A percentile compares a stretch with the other conserved stretches of the same genome.
Conservation (phyloP, 2,888 invertebrate species). For the Baccha elongata region DNA sequence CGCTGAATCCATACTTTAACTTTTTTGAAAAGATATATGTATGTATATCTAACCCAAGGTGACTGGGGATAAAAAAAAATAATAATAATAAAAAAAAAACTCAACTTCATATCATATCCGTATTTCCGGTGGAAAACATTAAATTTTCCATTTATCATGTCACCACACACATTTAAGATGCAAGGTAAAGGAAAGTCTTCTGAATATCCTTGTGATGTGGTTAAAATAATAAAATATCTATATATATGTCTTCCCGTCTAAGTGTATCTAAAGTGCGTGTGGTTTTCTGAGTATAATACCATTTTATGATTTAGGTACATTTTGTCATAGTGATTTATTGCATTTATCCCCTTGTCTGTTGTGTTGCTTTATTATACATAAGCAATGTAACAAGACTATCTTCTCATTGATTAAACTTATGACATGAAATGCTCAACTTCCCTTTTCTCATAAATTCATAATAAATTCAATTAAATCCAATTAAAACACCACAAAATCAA, state of each 20-base stretch:
- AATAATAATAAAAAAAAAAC: too few species aligned
- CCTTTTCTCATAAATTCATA: slow-evolving; percentile 13
- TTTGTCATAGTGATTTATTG: slow-evolving; percentile 55
- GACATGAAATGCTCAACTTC: neutral
- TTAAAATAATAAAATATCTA: too few species aligned
- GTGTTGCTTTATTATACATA: neutral
- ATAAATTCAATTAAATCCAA: slow-evolving; percentile 61
- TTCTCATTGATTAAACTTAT: neutral
- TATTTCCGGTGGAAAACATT: slow-evolving; percentile 57
- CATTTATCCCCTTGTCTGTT: slow-evolving; percentile 2
- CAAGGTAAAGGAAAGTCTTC: neutral
- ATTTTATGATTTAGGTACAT: slow-evolving; percentile 56
- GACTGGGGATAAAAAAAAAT: neutral
- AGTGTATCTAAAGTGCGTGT: slow-evolving; percentile 44
- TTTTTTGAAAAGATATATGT: slow-evolving; percentile 12
- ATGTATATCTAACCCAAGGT: slow-evolving; percentile 18
- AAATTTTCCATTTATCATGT: slow-evolving; percentile 71
- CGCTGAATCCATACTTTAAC: slow-evolving; percentile 5
- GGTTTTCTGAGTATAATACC: slow-evolving; percentile 46
- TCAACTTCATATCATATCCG: slow-evolving; percentile 33
- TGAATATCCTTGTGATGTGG: slow-evolving; percentile 20
- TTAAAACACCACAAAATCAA: slow-evolving; percentile 51
- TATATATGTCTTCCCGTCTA: neutral
- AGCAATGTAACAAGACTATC: neutral
- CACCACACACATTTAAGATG: slow-evolving; percentile 55